Evolutionary conservation across 2,113 vertebrate species (phyloP).

Genomic region (Salvator merianae): DNA sequence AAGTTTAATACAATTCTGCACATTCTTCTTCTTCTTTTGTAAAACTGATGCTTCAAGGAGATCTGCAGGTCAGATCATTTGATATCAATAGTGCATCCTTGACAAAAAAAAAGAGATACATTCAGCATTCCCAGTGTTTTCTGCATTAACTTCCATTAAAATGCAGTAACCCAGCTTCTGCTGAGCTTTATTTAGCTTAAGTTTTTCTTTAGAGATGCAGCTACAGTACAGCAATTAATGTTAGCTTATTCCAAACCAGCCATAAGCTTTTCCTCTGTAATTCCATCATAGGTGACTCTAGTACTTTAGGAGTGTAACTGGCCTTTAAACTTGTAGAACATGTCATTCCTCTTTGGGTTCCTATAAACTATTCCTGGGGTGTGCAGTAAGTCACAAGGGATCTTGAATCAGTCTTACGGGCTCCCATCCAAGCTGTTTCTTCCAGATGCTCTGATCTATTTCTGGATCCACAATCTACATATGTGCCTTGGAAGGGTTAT

Average conservation of each 20-base stretch:
- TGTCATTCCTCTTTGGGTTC: background rate
- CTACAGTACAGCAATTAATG: background rate
- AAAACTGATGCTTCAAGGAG: too few species aligned
- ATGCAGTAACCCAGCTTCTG: background rate
- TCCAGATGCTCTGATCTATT: slow-evolving; percentile 2
- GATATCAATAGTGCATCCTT: background rate
- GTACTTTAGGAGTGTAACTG: background rate
- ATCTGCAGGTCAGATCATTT: background rate
- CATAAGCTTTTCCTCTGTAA: background rate
- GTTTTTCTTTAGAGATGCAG: background rate
- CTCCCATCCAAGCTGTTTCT: slow-evolving; percentile 2
- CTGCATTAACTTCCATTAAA: background rate
- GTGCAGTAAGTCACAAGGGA: background rate
- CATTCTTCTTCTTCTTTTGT: too few species aligned
- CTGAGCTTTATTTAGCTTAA: background rate
- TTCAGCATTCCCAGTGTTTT: background rate
- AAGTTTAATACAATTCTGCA: too few species aligned
- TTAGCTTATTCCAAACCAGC: background rate
- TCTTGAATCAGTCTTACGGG: slow-evolving; percentile 9
- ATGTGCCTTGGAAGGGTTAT: background rate
- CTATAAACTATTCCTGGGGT: background rate
- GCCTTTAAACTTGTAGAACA: background rate
- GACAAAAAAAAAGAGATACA: background rate
- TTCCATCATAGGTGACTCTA: background rate
- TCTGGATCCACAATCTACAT: background rate